Conservation (phyloP, 2,113 vertebrate genomes). For the Clarias magur region DNA sequence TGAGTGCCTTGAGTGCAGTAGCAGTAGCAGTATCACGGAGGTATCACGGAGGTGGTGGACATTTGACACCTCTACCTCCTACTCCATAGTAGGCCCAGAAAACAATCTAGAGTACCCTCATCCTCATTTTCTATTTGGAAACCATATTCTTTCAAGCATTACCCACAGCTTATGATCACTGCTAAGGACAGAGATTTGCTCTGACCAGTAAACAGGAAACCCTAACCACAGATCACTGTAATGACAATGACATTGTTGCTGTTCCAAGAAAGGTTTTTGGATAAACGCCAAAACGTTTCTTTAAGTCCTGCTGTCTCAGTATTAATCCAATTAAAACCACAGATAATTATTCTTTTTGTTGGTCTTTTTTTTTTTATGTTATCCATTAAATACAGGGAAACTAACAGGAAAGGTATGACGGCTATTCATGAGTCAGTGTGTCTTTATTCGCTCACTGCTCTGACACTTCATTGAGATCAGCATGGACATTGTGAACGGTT, state of each 20-base stretch:
- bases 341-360: background rate
- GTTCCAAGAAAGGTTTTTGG: background rate
- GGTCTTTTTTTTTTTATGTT: too few species aligned
- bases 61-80: too few species aligned
- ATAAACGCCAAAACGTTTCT: background rate
- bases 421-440: background rate
- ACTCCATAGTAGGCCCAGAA: too few species aligned
- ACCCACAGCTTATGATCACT: background rate
- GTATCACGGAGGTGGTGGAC: too few species aligned
- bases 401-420: background rate
- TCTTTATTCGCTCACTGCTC: background rate
- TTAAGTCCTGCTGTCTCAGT: background rate
- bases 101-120: background rate
- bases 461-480: background rate
- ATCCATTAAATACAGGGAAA: background rate
- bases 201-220: background rate
- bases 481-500: constrained; percentile 14
- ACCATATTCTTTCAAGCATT: background rate
- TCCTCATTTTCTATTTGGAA: background rate
- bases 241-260: background rate
- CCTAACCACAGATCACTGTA: too few species aligned
- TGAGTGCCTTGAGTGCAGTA: background rate
- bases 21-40: too few species aligned
- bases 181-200: background rate
- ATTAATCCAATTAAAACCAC: background rate